A percentile compares a stretch with the other conserved stretches of the same genome.
phyloP scores from a whole-genome alignment of 1,140 invertebrate genomes.

The Lordiphosa stackelbergi region DNA sequence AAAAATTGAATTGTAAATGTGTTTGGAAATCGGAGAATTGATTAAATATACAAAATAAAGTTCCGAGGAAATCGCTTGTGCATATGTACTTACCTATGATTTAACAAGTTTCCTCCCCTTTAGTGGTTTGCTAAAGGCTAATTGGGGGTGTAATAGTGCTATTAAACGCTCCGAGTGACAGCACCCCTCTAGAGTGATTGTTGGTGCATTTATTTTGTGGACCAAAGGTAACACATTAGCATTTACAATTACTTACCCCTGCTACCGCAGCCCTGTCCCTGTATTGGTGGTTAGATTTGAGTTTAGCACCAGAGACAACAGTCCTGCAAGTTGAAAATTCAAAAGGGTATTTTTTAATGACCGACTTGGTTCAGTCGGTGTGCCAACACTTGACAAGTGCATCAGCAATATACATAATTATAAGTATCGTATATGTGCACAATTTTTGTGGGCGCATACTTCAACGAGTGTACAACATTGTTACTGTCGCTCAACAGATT shows the following conservation, averaged over 20 bases:
- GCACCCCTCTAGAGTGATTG: constrained; percentile 32
- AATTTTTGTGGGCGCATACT: constrained; percentile 40
- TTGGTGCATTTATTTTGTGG: constrained; percentile 36
- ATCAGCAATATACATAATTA: constrained; percentile 55
- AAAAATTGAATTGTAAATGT: constrained; percentile 34
- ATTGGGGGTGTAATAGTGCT: constrained; percentile 68
- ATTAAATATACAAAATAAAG: constrained; percentile 28
- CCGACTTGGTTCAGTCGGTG: constrained; percentile 38
- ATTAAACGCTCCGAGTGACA: constrained; percentile 47
- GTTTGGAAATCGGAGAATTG: constrained; percentile 12
- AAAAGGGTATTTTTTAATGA: constrained; percentile 68
- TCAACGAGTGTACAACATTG: constrained; percentile 31
- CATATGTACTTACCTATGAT: constrained; percentile 3
- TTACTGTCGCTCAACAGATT: constrained; percentile 30
- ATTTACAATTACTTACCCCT: constrained; percentile 38
- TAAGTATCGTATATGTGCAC: constrained; percentile 41
- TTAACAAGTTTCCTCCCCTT: neutral
- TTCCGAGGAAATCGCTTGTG: neutral
- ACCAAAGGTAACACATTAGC: constrained; percentile 65
- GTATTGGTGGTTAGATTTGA: constrained; percentile 17
- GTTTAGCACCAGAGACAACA: constrained; percentile 8
- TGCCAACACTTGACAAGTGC: constrained; percentile 72
- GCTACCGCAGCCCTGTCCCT: constrained; percentile 31
- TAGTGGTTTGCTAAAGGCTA: constrained; percentile 35
- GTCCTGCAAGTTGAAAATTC: constrained; percentile 36